Evolutionary conservation across 2,797 vertebrate species (phyloP).

Genomic region (Tapirus indicus): DNA sequence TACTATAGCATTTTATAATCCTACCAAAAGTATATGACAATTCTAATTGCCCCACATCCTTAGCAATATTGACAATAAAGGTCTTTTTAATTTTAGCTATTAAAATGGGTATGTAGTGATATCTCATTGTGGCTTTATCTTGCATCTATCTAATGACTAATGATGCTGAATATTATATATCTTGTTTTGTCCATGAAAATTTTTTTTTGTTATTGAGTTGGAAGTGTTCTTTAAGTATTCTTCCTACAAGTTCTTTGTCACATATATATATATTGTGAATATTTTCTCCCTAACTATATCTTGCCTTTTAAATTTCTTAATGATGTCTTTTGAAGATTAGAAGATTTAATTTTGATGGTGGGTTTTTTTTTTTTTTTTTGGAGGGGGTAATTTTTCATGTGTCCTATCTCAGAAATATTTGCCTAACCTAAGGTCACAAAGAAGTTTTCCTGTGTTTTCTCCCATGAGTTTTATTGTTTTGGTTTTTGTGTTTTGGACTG

Average conservation of each 20-base stretch:
- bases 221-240: not conserved
- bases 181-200: not conserved
- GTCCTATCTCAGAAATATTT: too few species aligned
- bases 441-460: too few species aligned
- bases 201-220: not conserved
- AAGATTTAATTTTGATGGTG: too few species aligned
- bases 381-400: too few species aligned
- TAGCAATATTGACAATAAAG: not conserved
- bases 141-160: not conserved
- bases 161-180: not conserved
- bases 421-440: too few species aligned
- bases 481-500: too few species aligned
- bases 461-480: too few species aligned
- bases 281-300: too few species aligned
- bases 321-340: too few species aligned
- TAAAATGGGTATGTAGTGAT: not conserved
- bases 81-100: not conserved
- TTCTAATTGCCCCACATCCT: not conserved
- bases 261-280: too few species aligned
- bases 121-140: not conserved
- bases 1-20: not conserved
- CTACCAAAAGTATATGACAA: not conserved
- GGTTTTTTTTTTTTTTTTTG: too few species aligned
- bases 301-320: too few species aligned
- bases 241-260: not conserved